Conservation (phyloP, 2,113 vertebrate genomes). For the Crotalus tigris region DNA sequence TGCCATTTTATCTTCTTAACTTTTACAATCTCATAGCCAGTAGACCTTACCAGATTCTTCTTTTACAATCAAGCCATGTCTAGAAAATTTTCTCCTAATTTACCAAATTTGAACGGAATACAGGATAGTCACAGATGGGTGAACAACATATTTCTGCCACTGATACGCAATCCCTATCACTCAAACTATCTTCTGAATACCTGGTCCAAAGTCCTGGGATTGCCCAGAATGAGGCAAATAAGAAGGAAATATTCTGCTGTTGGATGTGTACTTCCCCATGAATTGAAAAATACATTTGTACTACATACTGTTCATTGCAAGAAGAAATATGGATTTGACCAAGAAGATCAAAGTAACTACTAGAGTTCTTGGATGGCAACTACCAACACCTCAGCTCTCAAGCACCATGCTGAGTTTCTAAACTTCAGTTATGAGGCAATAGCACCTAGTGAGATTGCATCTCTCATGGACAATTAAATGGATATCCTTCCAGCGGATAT, state of each 20-base stretch:
- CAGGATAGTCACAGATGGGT: slow-evolving; percentile 56
- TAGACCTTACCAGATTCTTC: slow-evolving; percentile 27
- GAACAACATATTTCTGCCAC: slow-evolving; percentile 30
- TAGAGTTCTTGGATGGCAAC: slow-evolving; percentile 43
- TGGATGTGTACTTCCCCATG: slow-evolving; percentile 31
- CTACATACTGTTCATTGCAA: slow-evolving; percentile 48
- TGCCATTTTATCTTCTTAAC: slow-evolving; percentile 55
- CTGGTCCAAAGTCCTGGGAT: slow-evolving; percentile 62
- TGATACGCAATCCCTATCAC: slow-evolving; percentile 55
- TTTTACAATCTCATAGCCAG: background rate
- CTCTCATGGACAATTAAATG: slow-evolving; percentile 46
- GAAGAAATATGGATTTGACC: slow-evolving; percentile 36
- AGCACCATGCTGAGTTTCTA: background rate
- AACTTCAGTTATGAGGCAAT: slow-evolving; percentile 55
- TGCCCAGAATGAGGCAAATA: slow-evolving; percentile 66
- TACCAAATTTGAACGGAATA: slow-evolving; percentile 11
- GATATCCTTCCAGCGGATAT: slow-evolving; percentile 62
- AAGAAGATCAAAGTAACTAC: slow-evolving; percentile 50
- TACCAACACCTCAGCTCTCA: background rate
- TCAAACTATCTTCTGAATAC: slow-evolving; percentile 44
- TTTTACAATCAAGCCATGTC: slow-evolving; percentile 44
- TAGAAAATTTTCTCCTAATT: slow-evolving; percentile 37
- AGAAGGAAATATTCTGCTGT: slow-evolving; percentile 28
- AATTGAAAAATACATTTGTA: background rate
- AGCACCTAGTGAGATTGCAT: slow-evolving; percentile 39